Evolutionary conservation across 2,888 invertebrate genomes (phyloP).

Genomic region (Monoplex corrugatus): DNA sequence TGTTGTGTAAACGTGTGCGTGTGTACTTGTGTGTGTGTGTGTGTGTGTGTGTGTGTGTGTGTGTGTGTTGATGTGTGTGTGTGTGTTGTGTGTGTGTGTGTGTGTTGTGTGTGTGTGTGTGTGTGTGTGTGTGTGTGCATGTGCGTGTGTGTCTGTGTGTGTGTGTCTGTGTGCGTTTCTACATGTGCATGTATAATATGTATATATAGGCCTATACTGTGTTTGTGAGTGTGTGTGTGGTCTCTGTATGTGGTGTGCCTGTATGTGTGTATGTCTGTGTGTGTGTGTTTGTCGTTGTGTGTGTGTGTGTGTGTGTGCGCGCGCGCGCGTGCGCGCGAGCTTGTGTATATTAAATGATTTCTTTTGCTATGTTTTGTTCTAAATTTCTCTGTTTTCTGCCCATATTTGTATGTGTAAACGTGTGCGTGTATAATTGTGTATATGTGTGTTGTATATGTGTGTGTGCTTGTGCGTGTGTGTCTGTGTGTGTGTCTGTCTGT

Average conservation of each 20-base stretch:
- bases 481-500: not conserved
- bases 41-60: not conserved
- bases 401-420: not conserved
- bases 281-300: not conserved
- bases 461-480: constrained; percentile 9
- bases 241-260: not conserved
- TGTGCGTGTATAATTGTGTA: not conserved
- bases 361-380: no score
- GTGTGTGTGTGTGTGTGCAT: not conserved
- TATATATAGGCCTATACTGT: no score
- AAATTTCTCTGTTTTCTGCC: no score
- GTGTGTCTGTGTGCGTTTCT: not conserved
- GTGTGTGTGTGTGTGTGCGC: constrained; percentile 2
- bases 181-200: not conserved
- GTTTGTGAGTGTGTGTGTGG: constrained; percentile 23
- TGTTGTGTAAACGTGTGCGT: not conserved
- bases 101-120: not conserved
- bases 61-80: not conserved
- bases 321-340: not conserved
- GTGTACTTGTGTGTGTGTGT: not conserved
- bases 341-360: no score
- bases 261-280: not conserved
- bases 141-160: not conserved
- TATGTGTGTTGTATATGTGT: not conserved
- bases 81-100: not conserved